Percentiles rank a stretch among this genome's conserved stretches.
Conservation (phyloP, 2,888 invertebrate genomes). For the Aradus depressus region DNA sequence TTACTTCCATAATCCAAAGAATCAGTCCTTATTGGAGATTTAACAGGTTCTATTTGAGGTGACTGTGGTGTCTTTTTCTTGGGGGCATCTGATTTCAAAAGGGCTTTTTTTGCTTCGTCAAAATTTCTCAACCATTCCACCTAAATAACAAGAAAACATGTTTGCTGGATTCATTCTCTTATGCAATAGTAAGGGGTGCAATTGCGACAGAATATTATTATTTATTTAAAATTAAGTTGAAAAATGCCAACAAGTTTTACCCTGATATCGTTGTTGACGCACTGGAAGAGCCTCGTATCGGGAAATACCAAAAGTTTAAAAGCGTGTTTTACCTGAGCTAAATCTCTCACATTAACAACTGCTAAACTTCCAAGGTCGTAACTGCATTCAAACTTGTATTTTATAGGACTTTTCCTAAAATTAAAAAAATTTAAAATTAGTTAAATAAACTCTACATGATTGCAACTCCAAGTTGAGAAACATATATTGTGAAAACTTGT, state of each 20-base stretch:
- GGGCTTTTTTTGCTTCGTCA: constrained; percentile 77
- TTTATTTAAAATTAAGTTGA: not conserved
- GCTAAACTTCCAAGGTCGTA: constrained; percentile 83
- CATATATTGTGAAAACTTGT: no score
- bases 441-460: no score
- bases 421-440: constrained; percentile 3
- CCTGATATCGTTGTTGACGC: constrained; percentile 49
- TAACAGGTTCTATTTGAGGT: constrained; percentile 29
- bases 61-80: constrained; percentile 37
- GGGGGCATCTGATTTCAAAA: constrained; percentile 49
- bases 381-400: constrained; percentile 71
- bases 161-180: not conserved
- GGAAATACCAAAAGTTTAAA: constrained; percentile 92
- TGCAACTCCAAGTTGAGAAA: no score
- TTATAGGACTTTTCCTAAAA: constrained; percentile 56
- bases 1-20: constrained; percentile 39
- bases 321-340: constrained; percentile 80
- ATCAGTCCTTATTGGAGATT: constrained; percentile 39
- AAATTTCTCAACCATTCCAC: constrained; percentile 90
- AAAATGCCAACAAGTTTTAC: constrained; percentile 24
- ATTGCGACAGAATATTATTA: no score
- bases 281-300: constrained; percentile 83
- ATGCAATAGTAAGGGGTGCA: not conserved
- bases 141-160: constrained; percentile 37
- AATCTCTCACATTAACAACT: constrained; percentile 85